Base-by-base conservation (phyloP, 2,113 vertebrate genomes). In the Ciconia maguari region DNA sequence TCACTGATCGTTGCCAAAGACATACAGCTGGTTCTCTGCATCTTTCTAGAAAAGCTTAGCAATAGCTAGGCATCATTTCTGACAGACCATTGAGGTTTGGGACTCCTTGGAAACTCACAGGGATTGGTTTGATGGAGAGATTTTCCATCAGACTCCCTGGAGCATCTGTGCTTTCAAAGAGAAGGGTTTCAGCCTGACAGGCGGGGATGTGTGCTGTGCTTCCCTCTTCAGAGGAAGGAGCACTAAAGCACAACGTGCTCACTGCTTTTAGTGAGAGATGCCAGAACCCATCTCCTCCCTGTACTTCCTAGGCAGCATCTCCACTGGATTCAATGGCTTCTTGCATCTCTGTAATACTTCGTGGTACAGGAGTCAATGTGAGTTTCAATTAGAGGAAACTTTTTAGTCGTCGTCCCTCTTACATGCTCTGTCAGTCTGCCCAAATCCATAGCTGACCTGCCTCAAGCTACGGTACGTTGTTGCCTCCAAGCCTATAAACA, bases 1-100 rank as follows among this genome's bases (percentile, higher is more conserved):
- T 96, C 76, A 27, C 24, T 76, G 85, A 7, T 79, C 29, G 82
- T 58, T 97, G 94, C 93, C 94, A 94, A 93, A 94, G 87, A 66
- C 90, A 65, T 13, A 12, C 60, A 94, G 94, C 84, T 84, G 89
- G 34, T 46, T 64, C 38, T 83, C 42, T 83, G 71, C 48, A 62
- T 85, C 71, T 83, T 89, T 69, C 55, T 16, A 90, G 38, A 65
- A 51, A 68, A 90, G 54, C 20, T 92, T 69, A 88, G 72, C 81
- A 58, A 79, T 34, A 51, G 62, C 79, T 81, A 74, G 71, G 49
- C 30, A 70, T 82, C 11, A 25, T 94, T 92, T 87, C 55, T 95
- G 92, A 89, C 79, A 94, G 69, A 44, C 55, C 64, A 34, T 13
- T 5, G 41, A 66, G 89, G 41, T 88, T 76, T 95, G 92, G 72